These are phyloP conservation scores for Cotesia glomerata DNA, from an alignment of 1,140 invertebrate genomes.

Conservation along the genomic window DNA sequence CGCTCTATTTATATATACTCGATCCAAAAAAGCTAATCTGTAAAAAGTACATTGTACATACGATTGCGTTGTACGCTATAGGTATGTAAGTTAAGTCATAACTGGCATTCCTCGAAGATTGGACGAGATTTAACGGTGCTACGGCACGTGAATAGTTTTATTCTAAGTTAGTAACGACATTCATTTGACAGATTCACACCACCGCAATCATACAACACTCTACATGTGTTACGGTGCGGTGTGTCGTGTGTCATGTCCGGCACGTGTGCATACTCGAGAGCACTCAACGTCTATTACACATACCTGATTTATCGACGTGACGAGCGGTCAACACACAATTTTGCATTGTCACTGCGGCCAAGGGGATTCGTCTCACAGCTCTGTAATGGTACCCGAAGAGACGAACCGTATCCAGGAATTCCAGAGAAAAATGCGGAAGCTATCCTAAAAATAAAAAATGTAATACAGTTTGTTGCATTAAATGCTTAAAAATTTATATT, in stretches of 20 bases:
- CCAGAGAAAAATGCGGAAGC: constrained; percentile 47
- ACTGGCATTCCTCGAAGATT: constrained; percentile 19
- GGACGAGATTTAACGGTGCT: constrained; percentile 52
- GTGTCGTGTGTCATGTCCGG: constrained; percentile 35
- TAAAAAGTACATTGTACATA: not conserved
- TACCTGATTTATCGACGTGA: constrained; percentile 47
- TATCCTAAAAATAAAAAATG: not conserved
- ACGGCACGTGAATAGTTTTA: constrained; percentile 36
- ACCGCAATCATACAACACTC: constrained; percentile 10
- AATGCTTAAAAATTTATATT: too few species aligned
- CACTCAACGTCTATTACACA: not conserved
- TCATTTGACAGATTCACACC: constrained; percentile 54
- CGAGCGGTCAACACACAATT: constrained; percentile 30
- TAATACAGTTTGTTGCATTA: too few species aligned
- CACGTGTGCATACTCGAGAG: not conserved
- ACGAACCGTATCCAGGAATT: constrained; percentile 46
- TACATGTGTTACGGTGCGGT: constrained; percentile 8
- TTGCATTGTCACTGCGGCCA: constrained; percentile 48
- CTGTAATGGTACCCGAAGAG: constrained; percentile 37
- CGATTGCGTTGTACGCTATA: not conserved
- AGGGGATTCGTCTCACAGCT: not conserved
- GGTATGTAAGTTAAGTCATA: not conserved
- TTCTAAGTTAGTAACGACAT: constrained; percentile 28
- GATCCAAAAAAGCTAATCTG: too few species aligned
- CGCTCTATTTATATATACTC: too few species aligned